phyloP scores from a whole-genome alignment of 2,888 invertebrate species.

The Plusia festucae region DNA sequence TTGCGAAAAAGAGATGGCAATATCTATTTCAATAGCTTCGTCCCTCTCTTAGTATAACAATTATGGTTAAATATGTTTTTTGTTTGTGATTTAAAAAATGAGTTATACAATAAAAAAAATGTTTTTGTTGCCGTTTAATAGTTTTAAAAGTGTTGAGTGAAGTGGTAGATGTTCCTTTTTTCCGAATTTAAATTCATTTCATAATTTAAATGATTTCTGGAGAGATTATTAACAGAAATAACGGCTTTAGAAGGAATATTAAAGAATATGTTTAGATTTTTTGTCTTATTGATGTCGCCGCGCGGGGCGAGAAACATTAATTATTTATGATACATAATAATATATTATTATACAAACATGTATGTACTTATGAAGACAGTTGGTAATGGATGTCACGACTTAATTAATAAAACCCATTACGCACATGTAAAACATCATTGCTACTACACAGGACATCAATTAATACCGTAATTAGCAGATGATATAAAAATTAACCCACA shows the following conservation, averaged over 20 bases:
- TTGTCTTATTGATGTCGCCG: neutral
- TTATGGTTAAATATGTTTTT: slow-evolving; percentile 50
- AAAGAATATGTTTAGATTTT: neutral
- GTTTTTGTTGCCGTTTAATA: slow-evolving; percentile 2
- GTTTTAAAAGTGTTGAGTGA: slow-evolving; percentile 27
- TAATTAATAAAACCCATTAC: slow-evolving; percentile 24
- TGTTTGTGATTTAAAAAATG: slow-evolving; percentile 16
- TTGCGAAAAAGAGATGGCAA: neutral
- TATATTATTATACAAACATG: neutral
- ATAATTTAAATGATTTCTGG: too few species aligned
- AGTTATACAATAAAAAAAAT: slow-evolving; percentile 9
- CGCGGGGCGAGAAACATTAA: too few species aligned
- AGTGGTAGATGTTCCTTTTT: neutral
- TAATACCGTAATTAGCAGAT: slow-evolving; percentile 41
- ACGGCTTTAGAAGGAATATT: neutral
- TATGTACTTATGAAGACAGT: neutral
- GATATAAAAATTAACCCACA: slow-evolving; percentile 72
- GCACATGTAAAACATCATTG: slow-evolving; percentile 37
- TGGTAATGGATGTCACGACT: slow-evolving; percentile 3
- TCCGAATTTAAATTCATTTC: neutral
- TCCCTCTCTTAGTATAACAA: neutral
- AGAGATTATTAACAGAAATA: neutral
- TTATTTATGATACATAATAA: too few species aligned
- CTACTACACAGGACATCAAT: slow-evolving; percentile 47
- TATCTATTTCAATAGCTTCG: neutral